These are phyloP conservation scores for Brachionus manjavacas DNA, from an alignment of 1,140 invertebrate genomes.

Conservation along the genomic window DNA sequence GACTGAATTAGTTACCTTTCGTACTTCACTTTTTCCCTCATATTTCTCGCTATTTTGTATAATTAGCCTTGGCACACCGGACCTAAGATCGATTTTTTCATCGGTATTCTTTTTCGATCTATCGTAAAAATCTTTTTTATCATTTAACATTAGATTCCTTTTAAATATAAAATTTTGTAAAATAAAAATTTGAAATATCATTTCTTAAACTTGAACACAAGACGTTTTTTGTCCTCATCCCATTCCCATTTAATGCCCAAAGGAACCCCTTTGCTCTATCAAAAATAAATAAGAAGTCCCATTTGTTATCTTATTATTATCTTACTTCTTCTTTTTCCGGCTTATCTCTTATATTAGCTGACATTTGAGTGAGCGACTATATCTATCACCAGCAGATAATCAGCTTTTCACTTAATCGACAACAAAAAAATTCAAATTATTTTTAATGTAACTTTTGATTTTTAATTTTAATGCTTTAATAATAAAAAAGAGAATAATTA, in stretches of 20 bases:
- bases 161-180: not conserved
- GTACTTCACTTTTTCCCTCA: not conserved
- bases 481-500: not conserved
- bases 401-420: not conserved
- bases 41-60: constrained; percentile 17
- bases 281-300: not conserved
- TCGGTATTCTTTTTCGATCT: constrained; percentile 24
- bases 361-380: not conserved
- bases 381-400: not conserved
- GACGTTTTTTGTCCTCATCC: constrained; percentile 14
- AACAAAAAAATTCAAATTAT: not conserved
- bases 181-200: not conserved
- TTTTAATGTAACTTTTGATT: constrained; percentile 38
- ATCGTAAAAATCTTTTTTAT: constrained; percentile 36
- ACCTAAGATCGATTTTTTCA: constrained; percentile 29
- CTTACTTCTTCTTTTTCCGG: constrained; percentile 20
- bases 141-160: constrained; percentile 6
- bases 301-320: not conserved
- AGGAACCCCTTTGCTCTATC: constrained; percentile 8
- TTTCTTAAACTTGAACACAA: not conserved
- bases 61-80: constrained; percentile 21
- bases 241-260: constrained; percentile 41
- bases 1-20: not conserved
- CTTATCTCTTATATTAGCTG: constrained; percentile 30
- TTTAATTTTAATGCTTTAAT: not conserved